A percentile compares a stretch with the other conserved stretches of the same genome.
phyloP scores from a whole-genome alignment of 1,140 invertebrate species.

The Bombus difficillimus region DNA sequence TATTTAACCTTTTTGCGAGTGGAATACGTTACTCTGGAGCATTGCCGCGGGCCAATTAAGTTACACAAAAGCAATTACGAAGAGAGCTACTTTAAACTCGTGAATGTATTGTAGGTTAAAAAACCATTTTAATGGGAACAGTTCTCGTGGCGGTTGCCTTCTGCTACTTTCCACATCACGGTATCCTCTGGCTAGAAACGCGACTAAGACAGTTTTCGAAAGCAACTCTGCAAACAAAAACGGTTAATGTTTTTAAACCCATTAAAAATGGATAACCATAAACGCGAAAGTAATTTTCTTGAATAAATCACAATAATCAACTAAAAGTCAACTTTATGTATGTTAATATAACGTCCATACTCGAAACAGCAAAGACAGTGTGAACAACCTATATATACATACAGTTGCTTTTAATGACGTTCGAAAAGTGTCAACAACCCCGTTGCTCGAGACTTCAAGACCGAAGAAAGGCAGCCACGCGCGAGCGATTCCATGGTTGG shows the following conservation, averaged over 20 bases:
- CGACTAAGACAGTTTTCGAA: neutral
- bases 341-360: too few species aligned
- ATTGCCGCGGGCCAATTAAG: conserved; percentile 6
- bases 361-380: neutral
- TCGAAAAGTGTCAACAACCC: neutral
- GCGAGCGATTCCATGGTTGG: neutral
- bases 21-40: neutral
- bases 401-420: neutral
- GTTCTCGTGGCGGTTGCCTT: neutral
- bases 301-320: neutral
- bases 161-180: neutral
- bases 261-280: neutral
- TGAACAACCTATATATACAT: neutral
- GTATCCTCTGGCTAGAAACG: neutral
- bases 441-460: neutral
- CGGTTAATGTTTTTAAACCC: too few species aligned
- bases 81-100: conserved; percentile 14
- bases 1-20: conserved; percentile 2
- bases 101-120: conserved; percentile 2
- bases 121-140: conserved; percentile 12
- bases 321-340: too few species aligned
- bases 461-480: neutral
- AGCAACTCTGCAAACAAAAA: neutral
- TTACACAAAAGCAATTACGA: conserved; percentile 29
- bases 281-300: neutral